A percentile compares a stretch with the other conserved stretches of the same genome.
Conservation (phyloP, 2,797 vertebrate genomes). For the Phrynocephalus guinanensis region DNA sequence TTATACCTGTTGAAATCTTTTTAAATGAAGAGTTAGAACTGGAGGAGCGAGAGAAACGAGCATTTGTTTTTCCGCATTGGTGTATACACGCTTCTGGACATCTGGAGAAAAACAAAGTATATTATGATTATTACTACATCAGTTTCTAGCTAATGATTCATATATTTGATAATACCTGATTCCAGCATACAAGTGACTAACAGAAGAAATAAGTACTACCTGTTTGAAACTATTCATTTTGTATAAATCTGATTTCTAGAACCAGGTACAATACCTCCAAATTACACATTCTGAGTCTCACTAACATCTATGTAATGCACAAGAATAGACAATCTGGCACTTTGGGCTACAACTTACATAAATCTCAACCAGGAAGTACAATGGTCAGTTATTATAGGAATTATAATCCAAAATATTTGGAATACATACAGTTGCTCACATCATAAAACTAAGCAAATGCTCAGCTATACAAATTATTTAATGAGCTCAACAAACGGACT, state of each 20-base stretch:
- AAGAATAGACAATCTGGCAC: neutral
- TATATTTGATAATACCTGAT: neutral
- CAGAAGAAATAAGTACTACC: neutral
- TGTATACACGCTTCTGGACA: conserved; percentile 88
- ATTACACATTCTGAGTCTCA: neutral
- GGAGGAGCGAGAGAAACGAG: conserved; percentile 91
- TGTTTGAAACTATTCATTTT: neutral
- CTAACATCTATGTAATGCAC: neutral
- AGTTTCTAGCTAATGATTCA: neutral
- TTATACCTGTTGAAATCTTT: conserved; percentile 95
- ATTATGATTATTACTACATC: neutral
- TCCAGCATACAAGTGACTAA: neutral
- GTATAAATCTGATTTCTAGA: neutral
- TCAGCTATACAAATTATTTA: neutral
- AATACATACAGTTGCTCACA: neutral
- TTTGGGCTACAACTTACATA: neutral
- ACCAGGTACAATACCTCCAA: neutral
- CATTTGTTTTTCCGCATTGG: conserved; percentile 96
- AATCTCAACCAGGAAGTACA: neutral
- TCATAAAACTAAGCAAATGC: neutral
- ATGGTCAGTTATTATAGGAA: neutral
- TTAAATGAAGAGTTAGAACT: conserved; percentile 94
- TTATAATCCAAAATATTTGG: neutral
- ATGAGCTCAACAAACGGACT: neutral
- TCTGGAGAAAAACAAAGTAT: conserved; percentile 72